Base-by-base conservation (phyloP, 2,797 vertebrate species). In the Myotis planiceps region DNA sequence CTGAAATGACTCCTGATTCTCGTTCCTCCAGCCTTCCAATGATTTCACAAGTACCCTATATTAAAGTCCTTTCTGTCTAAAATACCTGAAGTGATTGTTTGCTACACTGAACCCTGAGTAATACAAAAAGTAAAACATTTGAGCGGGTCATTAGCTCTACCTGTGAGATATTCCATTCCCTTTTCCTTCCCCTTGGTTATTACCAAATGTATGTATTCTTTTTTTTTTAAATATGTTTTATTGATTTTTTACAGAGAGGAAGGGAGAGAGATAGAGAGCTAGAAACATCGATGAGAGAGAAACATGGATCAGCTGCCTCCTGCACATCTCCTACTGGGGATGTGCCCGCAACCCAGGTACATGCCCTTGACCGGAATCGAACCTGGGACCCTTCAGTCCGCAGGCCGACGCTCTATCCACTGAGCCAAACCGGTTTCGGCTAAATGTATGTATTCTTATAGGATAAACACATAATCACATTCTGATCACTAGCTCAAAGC, bases 51-150 rank as follows among this genome's bases (percentile, higher is more conserved):
- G 45, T 10, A 65, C 7, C 42, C 60, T 92, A 37, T 47, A 93
- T 80, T 69, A 84, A 90, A 94, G 51, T 18, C 76, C 58, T 51
- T 91, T 65, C 83, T 96, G 39, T 19, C 34, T 80, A 88, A 93
- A 88, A 84, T 34, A 76, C 58, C 63, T 66, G 6, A 9, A 66
- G 23, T 65, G 78, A n/a, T 72, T 81, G 39, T 66, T 71, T 91
- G 82, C 53, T 84, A 9, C 39, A 55, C 55, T 78, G 37, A 93
- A 92, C 12, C 14, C 51, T 80, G 25, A 83, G n/a, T 51, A 47
- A 83, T 9, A 69, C 3, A 58, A 75, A 95, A 74, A 95, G 37
- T 49, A 19, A 80, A 84, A 71, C 15, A 63, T 51, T 49, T 34
- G 69, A 90, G 60, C n/a, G 27, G 49, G 14, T 82, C 39, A 89